A percentile compares a stretch with the other conserved stretches of the same genome.
Conservation (phyloP, 2,888 invertebrate species). For the Pegoplata infirma region DNA sequence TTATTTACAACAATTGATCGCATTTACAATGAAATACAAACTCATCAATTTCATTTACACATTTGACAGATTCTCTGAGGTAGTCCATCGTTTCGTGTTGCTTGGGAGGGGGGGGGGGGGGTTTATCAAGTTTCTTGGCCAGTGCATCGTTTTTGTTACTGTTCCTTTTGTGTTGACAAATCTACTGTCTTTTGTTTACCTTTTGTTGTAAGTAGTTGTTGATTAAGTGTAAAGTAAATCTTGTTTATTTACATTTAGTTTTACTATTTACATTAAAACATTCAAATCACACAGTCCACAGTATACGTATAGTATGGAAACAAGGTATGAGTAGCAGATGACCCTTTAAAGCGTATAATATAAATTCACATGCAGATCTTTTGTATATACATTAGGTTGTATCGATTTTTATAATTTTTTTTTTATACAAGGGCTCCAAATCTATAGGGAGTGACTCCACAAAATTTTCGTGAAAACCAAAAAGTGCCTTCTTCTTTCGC, state of each 20-base stretch:
- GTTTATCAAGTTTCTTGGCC: background rate
- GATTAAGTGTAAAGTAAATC: background rate
- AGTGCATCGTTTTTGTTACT: background rate
- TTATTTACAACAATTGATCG: constrained; percentile 22
- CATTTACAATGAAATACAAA: constrained; percentile 3
- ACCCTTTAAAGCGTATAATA: too few species aligned
- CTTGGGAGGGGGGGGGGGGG: background rate
- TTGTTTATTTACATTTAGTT: background rate
- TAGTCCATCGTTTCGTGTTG: background rate
- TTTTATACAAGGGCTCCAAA: too few species aligned
- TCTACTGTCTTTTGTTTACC: background rate
- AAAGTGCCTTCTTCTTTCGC: too few species aligned
- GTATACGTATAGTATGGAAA: too few species aligned
- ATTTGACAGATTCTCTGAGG: background rate
- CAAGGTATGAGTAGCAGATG: too few species aligned
- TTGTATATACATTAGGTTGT: too few species aligned
- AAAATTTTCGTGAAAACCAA: too few species aligned
- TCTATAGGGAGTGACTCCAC: too few species aligned
- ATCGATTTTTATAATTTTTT: too few species aligned
- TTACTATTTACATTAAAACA: background rate
- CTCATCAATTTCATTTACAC: background rate
- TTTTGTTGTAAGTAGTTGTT: background rate
- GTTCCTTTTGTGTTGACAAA: background rate
- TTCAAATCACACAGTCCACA: too few species aligned
- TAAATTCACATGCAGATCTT: too few species aligned